phyloP scores from a whole-genome alignment of 2,113 vertebrate species.

The Theristicus caerulescens region DNA sequence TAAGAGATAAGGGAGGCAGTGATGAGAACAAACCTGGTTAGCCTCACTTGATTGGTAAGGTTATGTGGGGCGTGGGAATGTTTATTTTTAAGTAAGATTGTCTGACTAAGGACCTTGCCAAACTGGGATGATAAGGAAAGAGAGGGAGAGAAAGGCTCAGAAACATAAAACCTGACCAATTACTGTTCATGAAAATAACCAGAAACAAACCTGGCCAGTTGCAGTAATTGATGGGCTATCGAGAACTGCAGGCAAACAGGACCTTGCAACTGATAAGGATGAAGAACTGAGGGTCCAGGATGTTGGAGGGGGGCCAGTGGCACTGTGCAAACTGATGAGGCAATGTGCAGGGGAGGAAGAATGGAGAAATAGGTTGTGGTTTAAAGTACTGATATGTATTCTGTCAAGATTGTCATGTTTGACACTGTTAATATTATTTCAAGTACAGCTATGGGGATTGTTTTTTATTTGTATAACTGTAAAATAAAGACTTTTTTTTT shows the following conservation, averaged over 20 bases:
- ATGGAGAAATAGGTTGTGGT: neutral
- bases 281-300: neutral
- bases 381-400: constrained; percentile 52
- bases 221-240: neutral
- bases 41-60: neutral
- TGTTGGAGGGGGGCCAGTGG: too few species aligned
- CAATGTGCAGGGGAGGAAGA: too few species aligned
- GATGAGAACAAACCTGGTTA: neutral
- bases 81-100: neutral
- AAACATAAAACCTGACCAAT: neutral
- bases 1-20: neutral
- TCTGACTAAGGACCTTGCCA: neutral
- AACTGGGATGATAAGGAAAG: neutral
- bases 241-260: neutral
- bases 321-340: too few species aligned
- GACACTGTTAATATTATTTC: constrained; percentile 65
- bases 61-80: neutral
- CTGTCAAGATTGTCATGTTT: constrained; percentile 58
- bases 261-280: neutral
- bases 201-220: neutral
- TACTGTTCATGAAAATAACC: neutral
- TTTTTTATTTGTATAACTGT: constrained; percentile 72
- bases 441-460: constrained; percentile 61
- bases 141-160: neutral
- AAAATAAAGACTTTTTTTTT: constrained; percentile 71